These are phyloP conservation scores for Amorpha juglandis DNA, from an alignment of 2,888 invertebrate species.

Conservation along the genomic window DNA sequence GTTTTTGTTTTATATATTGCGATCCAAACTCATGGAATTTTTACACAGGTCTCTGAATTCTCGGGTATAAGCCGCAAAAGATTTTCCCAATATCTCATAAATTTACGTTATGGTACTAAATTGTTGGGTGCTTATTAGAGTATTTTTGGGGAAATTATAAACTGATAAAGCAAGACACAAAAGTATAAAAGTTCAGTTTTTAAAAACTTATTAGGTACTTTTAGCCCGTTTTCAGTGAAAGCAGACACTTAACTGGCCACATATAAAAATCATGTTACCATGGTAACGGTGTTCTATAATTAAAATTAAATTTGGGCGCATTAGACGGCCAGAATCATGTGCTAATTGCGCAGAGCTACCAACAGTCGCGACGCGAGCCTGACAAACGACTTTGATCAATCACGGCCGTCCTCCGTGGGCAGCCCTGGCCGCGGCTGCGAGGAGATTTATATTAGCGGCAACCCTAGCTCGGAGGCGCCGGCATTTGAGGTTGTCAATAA, in stretches of 20 bases:
- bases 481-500: conserved; percentile 53
- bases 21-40: no score
- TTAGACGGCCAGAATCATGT: conserved; percentile 78
- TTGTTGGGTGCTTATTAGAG: no score
- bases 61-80: no score
- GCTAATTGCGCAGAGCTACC: conserved; percentile 76
- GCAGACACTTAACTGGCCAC: background rate
- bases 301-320: conserved; percentile 75
- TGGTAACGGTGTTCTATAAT: conserved; percentile 57
- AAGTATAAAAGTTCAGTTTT: no score
- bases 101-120: no score
- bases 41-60: no score
- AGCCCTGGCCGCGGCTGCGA: conserved; percentile 69
- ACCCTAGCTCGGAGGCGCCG: conserved; percentile 67
- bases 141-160: no score
- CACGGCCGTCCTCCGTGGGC: conserved; percentile 74
- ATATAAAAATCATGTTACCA: conserved; percentile 3
- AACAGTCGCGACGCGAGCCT: conserved; percentile 77
- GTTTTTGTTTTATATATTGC: no score
- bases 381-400: conserved; percentile 83
- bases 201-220: background rate
- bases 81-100: no score
- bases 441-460: conserved; percentile 64
- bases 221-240: background rate
- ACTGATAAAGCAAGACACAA: no score